phyloP scores from a whole-genome alignment of 2,888 invertebrate genomes.

The Lasius fuliginosus region DNA sequence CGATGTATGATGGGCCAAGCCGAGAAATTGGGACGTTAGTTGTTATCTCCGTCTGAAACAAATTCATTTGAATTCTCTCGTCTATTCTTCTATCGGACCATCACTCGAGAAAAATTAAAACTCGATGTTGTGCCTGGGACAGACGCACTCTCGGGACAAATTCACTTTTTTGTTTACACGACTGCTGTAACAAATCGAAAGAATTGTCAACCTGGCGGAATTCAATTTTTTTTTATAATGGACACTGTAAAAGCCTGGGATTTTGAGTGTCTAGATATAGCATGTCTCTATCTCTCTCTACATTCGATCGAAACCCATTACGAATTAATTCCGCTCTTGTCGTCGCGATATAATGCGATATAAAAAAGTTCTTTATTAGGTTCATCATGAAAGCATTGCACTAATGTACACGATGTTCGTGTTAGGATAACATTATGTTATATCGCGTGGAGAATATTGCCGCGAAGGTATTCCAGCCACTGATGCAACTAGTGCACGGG shows the following conservation, averaged over 20 bases:
- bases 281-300: background rate
- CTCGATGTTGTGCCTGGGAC: constrained; percentile 19
- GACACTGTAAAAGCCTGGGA: constrained; percentile 38
- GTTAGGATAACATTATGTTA: constrained; percentile 52
- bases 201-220: constrained; percentile 44
- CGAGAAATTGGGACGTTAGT: constrained; percentile 52
- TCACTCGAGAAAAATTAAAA: constrained; percentile 34
- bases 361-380: constrained; percentile 42
- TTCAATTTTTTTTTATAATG: constrained; percentile 55
- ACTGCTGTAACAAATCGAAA: constrained; percentile 45
- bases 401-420: constrained; percentile 41
- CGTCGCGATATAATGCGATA: constrained; percentile 23
- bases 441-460: constrained; percentile 41
- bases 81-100: background rate
- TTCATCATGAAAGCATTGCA: constrained; percentile 31
- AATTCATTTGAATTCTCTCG: constrained; percentile 36
- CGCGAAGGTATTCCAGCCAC: constrained; percentile 31
- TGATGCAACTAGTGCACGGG: constrained; percentile 49
- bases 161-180: constrained; percentile 16
- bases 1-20: constrained; percentile 2
- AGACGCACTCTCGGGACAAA: constrained; percentile 12
- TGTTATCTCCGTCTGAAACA: constrained; percentile 32
- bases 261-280: constrained; percentile 29
- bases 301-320: constrained; percentile 34
- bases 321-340: constrained; percentile 29